A percentile compares a stretch with the other conserved stretches of the same genome.
phyloP scores from a whole-genome alignment of 2,888 invertebrate genomes.

The Drosophila kuntzei region DNA sequence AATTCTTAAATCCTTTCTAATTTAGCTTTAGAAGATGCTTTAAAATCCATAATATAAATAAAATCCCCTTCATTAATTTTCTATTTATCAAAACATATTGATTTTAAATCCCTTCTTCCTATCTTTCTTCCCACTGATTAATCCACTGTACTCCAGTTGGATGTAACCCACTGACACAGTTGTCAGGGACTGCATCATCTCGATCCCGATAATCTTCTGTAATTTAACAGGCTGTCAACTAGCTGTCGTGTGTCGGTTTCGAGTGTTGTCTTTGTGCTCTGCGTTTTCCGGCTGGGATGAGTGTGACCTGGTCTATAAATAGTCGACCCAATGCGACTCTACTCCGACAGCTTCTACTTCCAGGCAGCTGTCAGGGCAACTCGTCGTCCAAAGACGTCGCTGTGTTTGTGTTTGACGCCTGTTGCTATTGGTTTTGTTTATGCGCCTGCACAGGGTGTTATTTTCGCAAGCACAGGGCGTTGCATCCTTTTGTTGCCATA shows the following conservation, averaged over 20 bases:
- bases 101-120: background rate
- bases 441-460: conserved; percentile 24
- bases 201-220: conserved; percentile 48
- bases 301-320: conserved; percentile 37
- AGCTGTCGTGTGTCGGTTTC: conserved; percentile 4
- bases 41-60: background rate
- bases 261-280: conserved; percentile 3
- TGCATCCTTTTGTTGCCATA: conserved; percentile 56
- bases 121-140: background rate
- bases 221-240: conserved; percentile 51
- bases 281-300: conserved; percentile 19
- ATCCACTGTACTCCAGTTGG: background rate
- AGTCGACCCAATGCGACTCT: conserved; percentile 40
- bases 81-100: background rate
- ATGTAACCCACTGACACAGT: conserved; percentile 55
- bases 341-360: conserved; percentile 2
- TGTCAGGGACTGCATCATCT: conserved; percentile 41
- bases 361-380: conserved; percentile 28
- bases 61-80: background rate
- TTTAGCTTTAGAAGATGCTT: background rate
- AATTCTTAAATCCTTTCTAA: background rate
- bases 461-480: conserved; percentile 33
- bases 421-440: conserved; percentile 50
- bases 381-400: background rate
- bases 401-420: conserved; percentile 34